Conservation (phyloP, 2,113 vertebrate species). For the Perca fluviatilis region DNA sequence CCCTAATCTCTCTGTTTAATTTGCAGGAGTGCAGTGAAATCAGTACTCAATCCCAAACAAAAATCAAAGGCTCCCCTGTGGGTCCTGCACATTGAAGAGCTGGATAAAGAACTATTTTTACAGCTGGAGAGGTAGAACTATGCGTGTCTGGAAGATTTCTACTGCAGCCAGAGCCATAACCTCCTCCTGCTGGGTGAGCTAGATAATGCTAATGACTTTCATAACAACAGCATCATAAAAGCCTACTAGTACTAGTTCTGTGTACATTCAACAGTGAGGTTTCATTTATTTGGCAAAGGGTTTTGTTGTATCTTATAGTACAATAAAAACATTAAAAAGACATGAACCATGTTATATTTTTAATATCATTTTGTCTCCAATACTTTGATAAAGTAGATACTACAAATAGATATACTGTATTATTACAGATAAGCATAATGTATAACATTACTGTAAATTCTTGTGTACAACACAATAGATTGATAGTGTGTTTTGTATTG, state of each 20-base stretch:
- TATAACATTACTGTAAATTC: conserved; percentile 75
- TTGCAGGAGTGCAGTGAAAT: conserved; percentile 45
- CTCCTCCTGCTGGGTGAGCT: background rate
- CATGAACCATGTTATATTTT: conserved; percentile 30
- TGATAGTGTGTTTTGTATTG: conserved; percentile 20
- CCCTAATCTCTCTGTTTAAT: background rate
- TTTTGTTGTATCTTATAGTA: background rate
- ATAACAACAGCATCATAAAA: background rate
- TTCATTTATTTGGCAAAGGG: background rate
- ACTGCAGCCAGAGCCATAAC: background rate
- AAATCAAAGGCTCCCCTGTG: conserved; percentile 44
- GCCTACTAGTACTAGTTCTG: background rate
- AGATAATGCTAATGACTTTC: conserved; percentile 8
- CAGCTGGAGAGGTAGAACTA: conserved; percentile 63
- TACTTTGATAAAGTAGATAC: conserved; percentile 65
- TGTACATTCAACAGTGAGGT: background rate
- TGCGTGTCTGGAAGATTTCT: conserved; percentile 34
- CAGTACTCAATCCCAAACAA: conserved; percentile 35
- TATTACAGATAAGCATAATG: conserved; percentile 70
- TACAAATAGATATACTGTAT: conserved; percentile 68
- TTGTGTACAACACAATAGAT: conserved; percentile 73
- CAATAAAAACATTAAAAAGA: conserved; percentile 13
- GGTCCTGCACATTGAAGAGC: conserved; percentile 8
- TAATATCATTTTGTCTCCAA: conserved; percentile 40
- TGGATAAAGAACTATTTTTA: conserved; percentile 57